These are phyloP conservation scores for Ichneumoninae sp. DNA, from an alignment of 2,888 invertebrate species.

Conservation along the genomic window DNA sequence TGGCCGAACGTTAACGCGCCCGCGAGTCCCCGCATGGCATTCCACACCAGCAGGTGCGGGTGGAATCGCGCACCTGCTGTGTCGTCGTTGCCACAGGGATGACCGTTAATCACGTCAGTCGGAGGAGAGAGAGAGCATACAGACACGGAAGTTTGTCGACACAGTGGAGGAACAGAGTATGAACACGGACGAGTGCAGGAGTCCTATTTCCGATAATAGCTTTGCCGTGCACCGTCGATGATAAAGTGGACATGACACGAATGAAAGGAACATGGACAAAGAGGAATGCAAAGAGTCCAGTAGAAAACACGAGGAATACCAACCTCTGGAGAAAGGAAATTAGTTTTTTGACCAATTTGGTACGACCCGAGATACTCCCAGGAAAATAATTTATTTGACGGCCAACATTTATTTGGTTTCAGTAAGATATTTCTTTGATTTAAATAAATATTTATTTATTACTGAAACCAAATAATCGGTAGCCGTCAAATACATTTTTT, in stretches of 20 bases:
- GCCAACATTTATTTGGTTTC: no score
- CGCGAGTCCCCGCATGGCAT: conserved; percentile 6
- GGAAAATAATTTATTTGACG: no score
- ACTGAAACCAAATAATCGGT: no score
- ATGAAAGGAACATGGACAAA: conserved; percentile 15
- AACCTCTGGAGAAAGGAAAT: background rate
- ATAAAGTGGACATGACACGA: conserved; percentile 45
- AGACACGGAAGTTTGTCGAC: conserved; percentile 44
- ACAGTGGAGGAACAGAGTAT: conserved; percentile 5
- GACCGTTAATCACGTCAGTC: conserved; percentile 58
- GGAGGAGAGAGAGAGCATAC: conserved; percentile 1
- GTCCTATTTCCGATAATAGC: conserved; percentile 52
- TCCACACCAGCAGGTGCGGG: conserved; percentile 47
- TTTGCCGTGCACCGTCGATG: conserved; percentile 38
- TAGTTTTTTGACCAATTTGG: background rate
- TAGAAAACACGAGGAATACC: background rate
- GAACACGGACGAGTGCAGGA: background rate
- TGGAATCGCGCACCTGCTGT: conserved; percentile 31
- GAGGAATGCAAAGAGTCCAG: background rate
- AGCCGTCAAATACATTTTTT: no score
- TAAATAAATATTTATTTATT: no score
- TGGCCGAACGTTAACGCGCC: conserved; percentile 50
- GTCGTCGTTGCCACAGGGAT: conserved; percentile 35
- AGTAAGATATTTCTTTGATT: no score
- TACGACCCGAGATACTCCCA: background rate